phyloP scores from a whole-genome alignment of 2,797 vertebrate species.

The Molossus molossus region DNA sequence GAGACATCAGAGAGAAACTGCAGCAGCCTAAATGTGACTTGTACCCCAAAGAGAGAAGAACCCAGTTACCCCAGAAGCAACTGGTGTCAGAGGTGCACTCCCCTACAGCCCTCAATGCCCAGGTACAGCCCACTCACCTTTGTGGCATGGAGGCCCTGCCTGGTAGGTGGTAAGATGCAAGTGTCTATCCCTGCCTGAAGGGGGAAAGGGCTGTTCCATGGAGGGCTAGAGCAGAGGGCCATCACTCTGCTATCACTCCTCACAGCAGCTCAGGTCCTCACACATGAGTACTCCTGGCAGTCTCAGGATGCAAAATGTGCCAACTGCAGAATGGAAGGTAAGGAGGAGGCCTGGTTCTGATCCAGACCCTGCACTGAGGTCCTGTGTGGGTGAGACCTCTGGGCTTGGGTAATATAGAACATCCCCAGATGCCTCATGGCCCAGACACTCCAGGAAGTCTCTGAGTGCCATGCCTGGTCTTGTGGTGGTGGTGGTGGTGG shows the following conservation, averaged over 20 bases:
- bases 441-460: background rate
- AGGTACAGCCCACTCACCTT: background rate
- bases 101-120: fast-evolving
- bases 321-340: background rate
- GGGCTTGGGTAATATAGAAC: background rate
- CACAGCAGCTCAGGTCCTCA: background rate
- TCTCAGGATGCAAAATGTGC: background rate
- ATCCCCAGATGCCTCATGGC: background rate
- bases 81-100: background rate
- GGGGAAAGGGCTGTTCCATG: background rate
- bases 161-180: background rate
- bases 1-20: constrained; percentile 54
- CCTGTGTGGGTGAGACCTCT: background rate
- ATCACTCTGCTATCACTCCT: background rate
- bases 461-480: background rate
- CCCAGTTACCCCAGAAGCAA: background rate
- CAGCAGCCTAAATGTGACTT: background rate
- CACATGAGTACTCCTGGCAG: background rate
- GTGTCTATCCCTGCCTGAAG: too few relatives aligned
- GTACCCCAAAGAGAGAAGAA: background rate
- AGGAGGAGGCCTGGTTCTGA: background rate
- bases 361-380: background rate
- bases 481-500: background rate
- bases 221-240: background rate
- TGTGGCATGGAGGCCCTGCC: background rate